These are phyloP conservation scores for Hofmannophila pseudospretella DNA, from an alignment of 2,888 invertebrate species.

Conservation along the genomic window DNA sequence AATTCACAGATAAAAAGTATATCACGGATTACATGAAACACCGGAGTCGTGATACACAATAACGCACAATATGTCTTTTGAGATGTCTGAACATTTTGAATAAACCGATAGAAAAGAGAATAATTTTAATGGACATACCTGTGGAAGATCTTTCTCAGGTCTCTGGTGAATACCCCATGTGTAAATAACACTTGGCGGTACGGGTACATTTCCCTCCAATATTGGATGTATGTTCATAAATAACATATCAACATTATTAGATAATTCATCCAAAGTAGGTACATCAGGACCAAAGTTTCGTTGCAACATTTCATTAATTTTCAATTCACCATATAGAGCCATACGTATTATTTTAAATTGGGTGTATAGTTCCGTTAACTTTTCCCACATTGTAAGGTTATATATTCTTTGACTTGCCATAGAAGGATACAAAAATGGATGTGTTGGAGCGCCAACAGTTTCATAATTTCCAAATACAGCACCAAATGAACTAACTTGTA, in stretches of 20 bases:
- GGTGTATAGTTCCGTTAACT: conserved; percentile 21
- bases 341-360: conserved; percentile 7
- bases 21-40: too few relatives aligned
- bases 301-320: conserved; percentile 19
- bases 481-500: conserved; percentile 40
- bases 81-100: too few relatives aligned
- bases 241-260: conserved; percentile 12
- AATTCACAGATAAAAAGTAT: too few relatives aligned
- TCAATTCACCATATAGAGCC: conserved; percentile 8
- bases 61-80: too few relatives aligned
- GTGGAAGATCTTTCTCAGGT: conserved; percentile 24
- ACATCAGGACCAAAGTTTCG: conserved; percentile 24
- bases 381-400: conserved; percentile 33
- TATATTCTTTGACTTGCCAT: conserved; percentile 18
- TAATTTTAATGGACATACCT: conserved; percentile 21
- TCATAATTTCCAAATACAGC: conserved; percentile 17
- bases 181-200: conserved; percentile 30
- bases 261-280: conserved; percentile 19
- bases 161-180: conserved; percentile 30
- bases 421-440: conserved; percentile 33
- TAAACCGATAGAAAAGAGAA: too few relatives aligned
- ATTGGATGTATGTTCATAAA: neutral
- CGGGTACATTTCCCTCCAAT: conserved; percentile 29
- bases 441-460: conserved; percentile 24
- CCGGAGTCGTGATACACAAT: too few relatives aligned